Percentiles rank a stretch among this genome's conserved stretches.
Evolutionary conservation across 30 jellyfish, hydroid and myxozoan species (phyloP).

Genomic region (Morbakka virulenta): DNA sequence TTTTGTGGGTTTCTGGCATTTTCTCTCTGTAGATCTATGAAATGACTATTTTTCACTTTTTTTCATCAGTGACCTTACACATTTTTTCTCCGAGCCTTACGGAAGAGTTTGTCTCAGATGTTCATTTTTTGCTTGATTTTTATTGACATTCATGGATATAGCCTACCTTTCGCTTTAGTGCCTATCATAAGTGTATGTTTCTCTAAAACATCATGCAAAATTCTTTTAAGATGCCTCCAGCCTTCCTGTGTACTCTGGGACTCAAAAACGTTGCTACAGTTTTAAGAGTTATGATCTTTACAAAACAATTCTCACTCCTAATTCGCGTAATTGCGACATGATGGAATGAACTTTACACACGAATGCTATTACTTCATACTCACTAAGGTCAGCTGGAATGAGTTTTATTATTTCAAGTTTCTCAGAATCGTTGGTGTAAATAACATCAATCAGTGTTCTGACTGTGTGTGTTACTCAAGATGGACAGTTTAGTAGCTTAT

Average conservation of each 20-base stretch:
- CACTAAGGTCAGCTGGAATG: slow-evolving; percentile 38
- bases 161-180: slow-evolving; percentile 42
- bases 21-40: not conserved
- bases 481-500: slow-evolving; percentile 3
- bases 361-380: slow-evolving; percentile 25
- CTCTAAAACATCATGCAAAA: not conserved
- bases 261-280: not conserved
- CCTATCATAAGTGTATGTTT: slow-evolving; percentile 22
- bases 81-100: slow-evolving; percentile 32
- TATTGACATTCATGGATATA: slow-evolving; percentile 24
- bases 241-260: not conserved
- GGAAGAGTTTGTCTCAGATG: slow-evolving; percentile 25
- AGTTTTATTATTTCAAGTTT: slow-evolving; percentile 1
- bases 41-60: not conserved
- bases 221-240: slow-evolving; percentile 1
- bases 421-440: slow-evolving; percentile 13
- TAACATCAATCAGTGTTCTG: slow-evolving; percentile 7
- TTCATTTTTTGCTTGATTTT: slow-evolving; percentile 41
- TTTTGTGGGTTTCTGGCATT: slow-evolving; percentile 8
- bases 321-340: slow-evolving; percentile 26
- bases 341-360: slow-evolving; percentile 19
- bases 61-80: slow-evolving; percentile 13
- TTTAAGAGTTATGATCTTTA: not conserved
- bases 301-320: not conserved
- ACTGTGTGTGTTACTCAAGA: not conserved